Percentiles rank a stretch among this genome's conserved stretches.
Conservation (phyloP, 2,797 vertebrate species). For the Lophius americanus region DNA sequence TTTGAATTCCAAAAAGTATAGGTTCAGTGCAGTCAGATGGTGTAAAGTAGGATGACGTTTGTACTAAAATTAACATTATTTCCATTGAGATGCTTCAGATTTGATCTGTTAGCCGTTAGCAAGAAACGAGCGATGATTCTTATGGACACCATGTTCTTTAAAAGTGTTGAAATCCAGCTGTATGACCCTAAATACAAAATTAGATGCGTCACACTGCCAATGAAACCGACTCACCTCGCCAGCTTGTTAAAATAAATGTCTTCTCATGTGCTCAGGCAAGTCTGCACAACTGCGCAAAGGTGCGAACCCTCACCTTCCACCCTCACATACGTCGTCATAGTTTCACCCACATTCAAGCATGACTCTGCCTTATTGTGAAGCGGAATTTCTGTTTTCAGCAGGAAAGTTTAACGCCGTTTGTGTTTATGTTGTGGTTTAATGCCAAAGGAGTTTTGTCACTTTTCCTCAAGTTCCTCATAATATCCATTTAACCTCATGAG, state of each 20-base stretch:
- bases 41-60: no score
- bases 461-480: not conserved
- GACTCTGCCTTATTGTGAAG: constrained; percentile 16
- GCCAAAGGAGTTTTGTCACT: no score
- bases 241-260: constrained; percentile 5
- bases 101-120: no score
- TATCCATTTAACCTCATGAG: not conserved
- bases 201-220: not conserved
- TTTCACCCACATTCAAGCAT: constrained; percentile 48
- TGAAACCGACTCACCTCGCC: constrained; percentile 6
- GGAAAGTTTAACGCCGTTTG: no score
- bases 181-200: not conserved
- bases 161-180: not conserved
- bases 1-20: no score
- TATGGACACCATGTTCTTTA: not conserved
- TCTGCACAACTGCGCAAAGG: constrained; percentile 39
- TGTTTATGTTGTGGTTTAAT: constrained; percentile 6
- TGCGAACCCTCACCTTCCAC: constrained; percentile 9
- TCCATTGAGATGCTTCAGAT: not conserved
- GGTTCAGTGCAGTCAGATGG: no score
- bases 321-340: constrained; percentile 17
- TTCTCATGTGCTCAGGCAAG: constrained; percentile 7
- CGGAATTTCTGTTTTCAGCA: not conserved
- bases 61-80: no score
- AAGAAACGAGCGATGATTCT: no score